Conservation (phyloP, 2,888 invertebrate genomes). For the Eupithecia dodoneata region DNA sequence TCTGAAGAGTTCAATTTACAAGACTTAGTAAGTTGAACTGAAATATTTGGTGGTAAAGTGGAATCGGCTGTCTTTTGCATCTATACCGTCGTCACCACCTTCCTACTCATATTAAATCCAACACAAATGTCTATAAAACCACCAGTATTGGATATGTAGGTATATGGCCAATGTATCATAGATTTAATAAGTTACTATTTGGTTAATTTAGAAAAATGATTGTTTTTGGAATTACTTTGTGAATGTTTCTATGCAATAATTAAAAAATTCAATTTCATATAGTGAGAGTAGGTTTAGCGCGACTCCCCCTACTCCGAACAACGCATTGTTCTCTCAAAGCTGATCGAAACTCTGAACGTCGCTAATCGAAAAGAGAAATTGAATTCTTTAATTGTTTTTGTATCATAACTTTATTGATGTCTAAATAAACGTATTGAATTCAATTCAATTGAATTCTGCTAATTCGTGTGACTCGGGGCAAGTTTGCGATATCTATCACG, state of each 20-base stretch:
- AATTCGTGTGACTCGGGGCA: neutral
- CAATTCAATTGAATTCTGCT: neutral
- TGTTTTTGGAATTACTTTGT: too few relatives aligned
- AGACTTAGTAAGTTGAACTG: neutral
- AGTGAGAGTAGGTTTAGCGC: neutral
- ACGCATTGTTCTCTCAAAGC: neutral
- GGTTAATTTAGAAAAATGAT: too few relatives aligned
- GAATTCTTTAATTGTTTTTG: too few relatives aligned
- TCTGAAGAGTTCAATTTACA: neutral
- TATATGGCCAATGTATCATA: too few relatives aligned
- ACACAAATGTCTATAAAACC: neutral
- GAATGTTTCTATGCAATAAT: too few relatives aligned
- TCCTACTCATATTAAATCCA: neutral
- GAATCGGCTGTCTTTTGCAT: neutral
- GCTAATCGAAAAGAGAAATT: neutral
- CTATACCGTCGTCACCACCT: neutral
- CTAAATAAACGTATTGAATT: too few relatives aligned
- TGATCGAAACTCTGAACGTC: neutral
- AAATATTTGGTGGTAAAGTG: neutral
- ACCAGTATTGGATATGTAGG: too few relatives aligned
- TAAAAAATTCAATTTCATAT: too few relatives aligned
- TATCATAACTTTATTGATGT: too few relatives aligned
- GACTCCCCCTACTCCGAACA: neutral
- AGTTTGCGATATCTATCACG: neutral
- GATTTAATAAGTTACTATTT: too few relatives aligned